Evolutionary conservation across 2,888 invertebrate species (phyloP).

Genomic region (Hedya salicella): DNA sequence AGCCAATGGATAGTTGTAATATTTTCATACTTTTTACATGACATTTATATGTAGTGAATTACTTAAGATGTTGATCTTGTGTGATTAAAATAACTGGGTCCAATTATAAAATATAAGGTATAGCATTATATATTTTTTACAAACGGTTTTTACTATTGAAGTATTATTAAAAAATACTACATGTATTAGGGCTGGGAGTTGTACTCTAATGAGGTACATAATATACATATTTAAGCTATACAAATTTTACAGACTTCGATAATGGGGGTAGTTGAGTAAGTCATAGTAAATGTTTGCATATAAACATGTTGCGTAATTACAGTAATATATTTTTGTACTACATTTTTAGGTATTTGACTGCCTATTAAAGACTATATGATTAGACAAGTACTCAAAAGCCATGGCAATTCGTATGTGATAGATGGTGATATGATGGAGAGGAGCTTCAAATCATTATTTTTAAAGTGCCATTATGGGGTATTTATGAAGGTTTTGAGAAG

Average conservation of each 20-base stretch:
- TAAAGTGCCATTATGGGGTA: conserved; percentile 39
- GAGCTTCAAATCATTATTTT: conserved; percentile 37
- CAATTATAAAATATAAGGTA: conserved; percentile 17
- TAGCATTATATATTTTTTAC: conserved; percentile 9
- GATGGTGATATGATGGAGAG: conserved; percentile 32
- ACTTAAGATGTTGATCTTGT: conserved; percentile 27
- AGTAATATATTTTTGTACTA: conserved; percentile 38
- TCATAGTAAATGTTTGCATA: conserved; percentile 10
- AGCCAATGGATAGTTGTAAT: conserved; percentile 20
- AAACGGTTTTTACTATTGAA: conserved; percentile 20
- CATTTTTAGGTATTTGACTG: conserved; percentile 12
- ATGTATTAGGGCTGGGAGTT: background rate
- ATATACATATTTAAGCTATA: background rate
- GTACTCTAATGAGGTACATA: background rate
- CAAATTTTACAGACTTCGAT: conserved; percentile 6
- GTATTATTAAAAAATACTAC: conserved; percentile 2
- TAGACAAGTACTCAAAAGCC: conserved; percentile 21
- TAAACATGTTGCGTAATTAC: conserved; percentile 31
- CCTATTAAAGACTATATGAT: conserved; percentile 4
- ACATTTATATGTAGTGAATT: conserved; percentile 13
- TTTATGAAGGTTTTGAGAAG: conserved; percentile 36
- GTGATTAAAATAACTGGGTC: conserved; percentile 22
- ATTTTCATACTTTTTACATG: conserved; percentile 26
- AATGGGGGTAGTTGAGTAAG: conserved; percentile 22
- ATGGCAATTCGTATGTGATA: conserved; percentile 41